Conservation (phyloP, 2,797 vertebrate species). For the Syngnathus rostellatus region DNA sequence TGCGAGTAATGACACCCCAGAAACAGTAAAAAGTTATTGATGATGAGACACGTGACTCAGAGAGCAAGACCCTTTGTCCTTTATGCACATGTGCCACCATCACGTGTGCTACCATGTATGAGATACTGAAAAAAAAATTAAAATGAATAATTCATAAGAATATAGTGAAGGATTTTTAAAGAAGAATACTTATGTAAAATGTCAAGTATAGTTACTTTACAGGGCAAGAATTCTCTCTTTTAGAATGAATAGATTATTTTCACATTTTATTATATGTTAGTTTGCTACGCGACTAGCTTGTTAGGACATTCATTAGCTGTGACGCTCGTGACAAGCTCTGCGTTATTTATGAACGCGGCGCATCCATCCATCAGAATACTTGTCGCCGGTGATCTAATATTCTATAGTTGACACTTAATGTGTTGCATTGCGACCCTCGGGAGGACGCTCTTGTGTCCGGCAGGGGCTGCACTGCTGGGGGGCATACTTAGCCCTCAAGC, state of each 20-base stretch:
- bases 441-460: constrained; percentile 34
- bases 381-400: constrained; percentile 10
- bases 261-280: not conserved
- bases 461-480: constrained; percentile 61
- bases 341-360: constrained; percentile 1
- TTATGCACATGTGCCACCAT: too few species aligned
- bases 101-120: too few species aligned
- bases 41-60: too few species aligned
- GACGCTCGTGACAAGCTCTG: not conserved
- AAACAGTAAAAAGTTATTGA: constrained; percentile 26
- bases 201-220: too few species aligned
- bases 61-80: too few species aligned
- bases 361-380: not conserved
- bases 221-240: too few species aligned
- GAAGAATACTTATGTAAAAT: too few species aligned
- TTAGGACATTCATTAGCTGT: not conserved
- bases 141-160: too few species aligned
- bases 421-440: constrained; percentile 29
- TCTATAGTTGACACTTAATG: constrained; percentile 15
- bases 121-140: too few species aligned
- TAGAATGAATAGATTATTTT: too few species aligned
- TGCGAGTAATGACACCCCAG: constrained; percentile 73
- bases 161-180: too few species aligned
- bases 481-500: constrained; percentile 70
- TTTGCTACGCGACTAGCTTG: not conserved